Evolutionary conservation across 2,888 invertebrate genomes (phyloP), one percentile per base, ranked within the genome.

Genomic region (Schizaphis graminum): DNA sequence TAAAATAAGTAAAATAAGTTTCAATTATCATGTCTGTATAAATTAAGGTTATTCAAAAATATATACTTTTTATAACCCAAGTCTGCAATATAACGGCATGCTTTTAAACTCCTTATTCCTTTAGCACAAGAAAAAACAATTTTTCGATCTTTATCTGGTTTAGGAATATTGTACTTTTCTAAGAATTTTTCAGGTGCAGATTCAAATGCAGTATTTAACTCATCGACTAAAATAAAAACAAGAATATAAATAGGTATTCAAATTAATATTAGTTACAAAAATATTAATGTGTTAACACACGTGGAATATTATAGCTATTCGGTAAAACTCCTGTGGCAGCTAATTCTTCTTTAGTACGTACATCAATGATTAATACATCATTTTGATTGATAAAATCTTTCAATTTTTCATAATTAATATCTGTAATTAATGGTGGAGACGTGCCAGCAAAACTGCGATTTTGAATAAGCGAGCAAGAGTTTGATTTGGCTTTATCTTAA

Each of bases 291-390:
- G 16, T 88, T 5, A 47, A 77, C 94, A 53, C 53, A 94, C 94
- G 28, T 53, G 94, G 94, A 53, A 94, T 94, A 77, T 94, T 94
- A 44, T n/a, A 47, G 28, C 94, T 94, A 67, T 92, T 91, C n/a
- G 94, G 94, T 90, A 94, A 28, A 53, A 90, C 56, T 41, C 94
- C 94, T 24, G 94, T 94, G 1, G 84, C 89, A 28, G 49, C 35
- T 56, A 94, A 28, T 94, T 94, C 94, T 24, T 94, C 67, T 90
- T 89, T 91, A 35, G 89, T 92, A 41, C 94, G 94, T 44, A 94
- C 94, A 91, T 94, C 94, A 28, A 94, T 94, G 53, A 94, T 94
- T 56, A 94, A 87, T 49, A 44, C 92, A 24, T 89, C 61, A 44
- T 93, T 93, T 89, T 53, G 44, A 0, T 53, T 35, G 0, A 93